Percentiles rank a stretch among this genome's conserved stretches.
Evolutionary conservation across 2,113 vertebrate genomes (phyloP).

Genomic region (Platanista minor): DNA sequence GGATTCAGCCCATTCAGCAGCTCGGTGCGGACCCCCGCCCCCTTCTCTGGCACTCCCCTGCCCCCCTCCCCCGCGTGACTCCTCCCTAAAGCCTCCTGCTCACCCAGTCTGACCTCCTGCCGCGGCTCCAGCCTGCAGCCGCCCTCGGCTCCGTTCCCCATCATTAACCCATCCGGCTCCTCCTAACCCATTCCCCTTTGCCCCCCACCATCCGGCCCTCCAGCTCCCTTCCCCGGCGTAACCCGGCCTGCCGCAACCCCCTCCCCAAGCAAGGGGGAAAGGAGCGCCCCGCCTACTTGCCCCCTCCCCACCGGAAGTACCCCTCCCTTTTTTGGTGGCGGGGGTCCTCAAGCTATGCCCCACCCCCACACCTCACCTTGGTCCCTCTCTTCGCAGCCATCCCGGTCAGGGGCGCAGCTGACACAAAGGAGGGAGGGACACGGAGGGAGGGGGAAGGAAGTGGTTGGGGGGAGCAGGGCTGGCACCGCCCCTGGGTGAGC

Average conservation of each 20-base stretch:
- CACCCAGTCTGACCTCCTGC: neutral
- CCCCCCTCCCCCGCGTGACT: neutral
- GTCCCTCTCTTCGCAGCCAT: slow-evolving; percentile 77
- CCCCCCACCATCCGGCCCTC: neutral
- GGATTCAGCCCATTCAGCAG: slow-evolving; percentile 47
- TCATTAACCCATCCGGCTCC: neutral
- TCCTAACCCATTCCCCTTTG: neutral
- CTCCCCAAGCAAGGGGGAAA: neutral
- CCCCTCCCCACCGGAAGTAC: slow-evolving; percentile 72
- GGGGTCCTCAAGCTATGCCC: slow-evolving; percentile 56
- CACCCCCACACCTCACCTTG: slow-evolving; percentile 77
- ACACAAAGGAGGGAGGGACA: slow-evolving; percentile 76
- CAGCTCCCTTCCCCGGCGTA: neutral
- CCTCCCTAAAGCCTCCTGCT: neutral
- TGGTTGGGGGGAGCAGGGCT: slow-evolving; percentile 56
- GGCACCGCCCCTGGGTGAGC: slow-evolving; percentile 76
- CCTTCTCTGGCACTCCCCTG: neutral
- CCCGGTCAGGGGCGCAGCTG: slow-evolving; percentile 71
- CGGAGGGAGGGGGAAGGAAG: slow-evolving; percentile 62
- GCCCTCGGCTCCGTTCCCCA: neutral
- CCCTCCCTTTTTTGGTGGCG: slow-evolving; percentile 42
- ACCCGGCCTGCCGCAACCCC: neutral
- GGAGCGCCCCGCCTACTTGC: slow-evolving; percentile 33
- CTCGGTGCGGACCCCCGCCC: neutral
- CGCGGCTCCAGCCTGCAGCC: neutral